phyloP scores from a whole-genome alignment of 2,888 invertebrate genomes.

The Frankliniella intonsa region DNA sequence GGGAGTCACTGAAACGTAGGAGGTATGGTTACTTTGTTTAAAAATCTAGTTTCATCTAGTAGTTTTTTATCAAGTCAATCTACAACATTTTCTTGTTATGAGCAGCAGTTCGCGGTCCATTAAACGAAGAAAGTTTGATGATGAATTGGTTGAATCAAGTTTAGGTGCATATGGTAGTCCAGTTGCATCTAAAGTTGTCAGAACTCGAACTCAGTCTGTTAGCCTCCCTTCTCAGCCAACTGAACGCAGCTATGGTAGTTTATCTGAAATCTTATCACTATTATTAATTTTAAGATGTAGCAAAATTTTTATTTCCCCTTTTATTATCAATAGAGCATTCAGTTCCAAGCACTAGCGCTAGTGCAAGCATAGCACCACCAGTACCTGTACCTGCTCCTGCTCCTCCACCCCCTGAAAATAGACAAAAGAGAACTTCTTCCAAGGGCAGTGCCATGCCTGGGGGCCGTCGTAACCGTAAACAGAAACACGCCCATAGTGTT shows the following conservation, averaged over 20 bases:
- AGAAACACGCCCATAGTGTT: constrained; percentile 62
- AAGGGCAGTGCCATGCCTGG: constrained; percentile 45
- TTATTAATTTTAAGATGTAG: background rate
- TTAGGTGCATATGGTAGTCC: constrained; percentile 51
- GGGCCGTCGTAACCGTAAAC: constrained; percentile 55
- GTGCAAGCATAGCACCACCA: constrained; percentile 38
- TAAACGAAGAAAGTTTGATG: constrained; percentile 92
- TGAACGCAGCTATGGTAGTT: background rate
- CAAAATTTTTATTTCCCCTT: background rate
- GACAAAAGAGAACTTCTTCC: constrained; percentile 49
- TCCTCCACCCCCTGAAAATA: constrained; percentile 45
- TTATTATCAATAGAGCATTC: background rate
- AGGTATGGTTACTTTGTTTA: background rate
- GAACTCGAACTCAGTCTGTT: constrained; percentile 47
- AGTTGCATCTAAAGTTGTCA: constrained; percentile 37
- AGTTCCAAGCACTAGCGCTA: constrained; percentile 1
- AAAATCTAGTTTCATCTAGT: background rate
- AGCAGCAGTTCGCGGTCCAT: constrained; percentile 87
- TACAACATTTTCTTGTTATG: constrained; percentile 36
- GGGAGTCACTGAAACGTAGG: background rate
- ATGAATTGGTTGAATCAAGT: constrained; percentile 92
- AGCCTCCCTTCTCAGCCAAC: constrained; percentile 39
- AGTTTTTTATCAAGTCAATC: background rate
- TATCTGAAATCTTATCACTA: background rate
- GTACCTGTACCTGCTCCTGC: constrained; percentile 43